Conservation (phyloP, 2,113 vertebrate species). For the Limanda limanda region DNA sequence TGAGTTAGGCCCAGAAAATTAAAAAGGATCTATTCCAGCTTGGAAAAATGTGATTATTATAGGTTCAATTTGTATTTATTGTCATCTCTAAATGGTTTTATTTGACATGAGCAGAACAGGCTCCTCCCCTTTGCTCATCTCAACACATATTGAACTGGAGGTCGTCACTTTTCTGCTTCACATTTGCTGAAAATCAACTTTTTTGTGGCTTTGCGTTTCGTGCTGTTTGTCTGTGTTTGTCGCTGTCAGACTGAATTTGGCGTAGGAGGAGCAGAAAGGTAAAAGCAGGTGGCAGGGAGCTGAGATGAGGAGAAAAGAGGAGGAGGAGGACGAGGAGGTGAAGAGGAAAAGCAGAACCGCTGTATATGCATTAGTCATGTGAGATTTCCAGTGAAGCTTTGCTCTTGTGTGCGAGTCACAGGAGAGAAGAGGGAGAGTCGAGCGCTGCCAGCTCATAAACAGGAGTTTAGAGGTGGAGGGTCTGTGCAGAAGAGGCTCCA, state of each 20-base stretch:
- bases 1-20: too few species aligned
- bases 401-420: conserved; percentile 37
- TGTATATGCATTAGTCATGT: conserved; percentile 44
- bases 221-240: conserved; percentile 23
- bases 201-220: not conserved
- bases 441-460: conserved; percentile 1
- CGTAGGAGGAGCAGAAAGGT: conserved; percentile 24
- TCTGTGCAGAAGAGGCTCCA: conserved; percentile 8
- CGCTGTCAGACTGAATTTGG: conserved; percentile 30
- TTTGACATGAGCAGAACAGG: too few species aligned
- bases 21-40: too few species aligned
- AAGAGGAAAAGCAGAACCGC: not conserved
- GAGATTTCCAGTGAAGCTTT: conserved; percentile 12
- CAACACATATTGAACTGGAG: too few species aligned
- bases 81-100: too few species aligned
- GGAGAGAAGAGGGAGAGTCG: conserved; percentile 7
- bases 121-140: too few species aligned
- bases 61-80: too few species aligned
- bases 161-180: too few species aligned
- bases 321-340: not conserved
- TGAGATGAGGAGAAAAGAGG: conserved; percentile 1
- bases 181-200: too few species aligned
- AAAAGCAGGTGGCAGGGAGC: conserved; percentile 29
- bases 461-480: conserved; percentile 5
- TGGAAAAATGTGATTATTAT: too few species aligned